Base-by-base conservation (phyloP, 2,113 vertebrate genomes). In the Austrofundulus limnaeus region DNA sequence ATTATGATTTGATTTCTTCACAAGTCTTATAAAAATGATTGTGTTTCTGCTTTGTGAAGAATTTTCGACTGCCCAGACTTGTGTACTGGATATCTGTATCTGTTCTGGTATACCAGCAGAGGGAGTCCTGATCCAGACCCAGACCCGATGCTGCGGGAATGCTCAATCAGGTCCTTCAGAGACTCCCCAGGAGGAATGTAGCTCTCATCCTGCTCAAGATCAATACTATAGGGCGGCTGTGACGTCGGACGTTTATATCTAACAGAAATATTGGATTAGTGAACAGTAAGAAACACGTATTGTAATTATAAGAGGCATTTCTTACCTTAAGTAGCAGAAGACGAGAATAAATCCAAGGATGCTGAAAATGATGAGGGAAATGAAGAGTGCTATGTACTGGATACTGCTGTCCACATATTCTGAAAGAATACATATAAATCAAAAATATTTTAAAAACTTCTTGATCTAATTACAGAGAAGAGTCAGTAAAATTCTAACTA, bases 61-160 rank as follows among this genome's bases (percentile, higher is more conserved):
- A 5, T 10, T 34, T 8, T 34, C 8, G 10, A 2, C 5, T 34
- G 31, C 9, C 9, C 10, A 10, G 28, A 28, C 28, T 34, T 34
- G 31, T 34, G 7, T 28, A 7, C 3, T 28, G 28, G 3, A 3
- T 28, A 34, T 8, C 2, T 34, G 31, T 34, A 34, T 5, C n/a
- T 34, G 31, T 34, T 14, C 8, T 51, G 24, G 28, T 4, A 4
- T 89, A 99, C 97, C 97, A 99, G 94, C 75, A 98, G 95, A 93
- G 97, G 97, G 94, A 99, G 96, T 63, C 97, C 97, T 8, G 97
- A 99, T 14, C 97, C 97, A 3, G 97, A 98, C 57, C 97, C 97
- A 0, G 97, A 98, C 46, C 97, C 97, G 0, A 96, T 94, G 81
- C 96, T 99, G 76, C 95, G 95, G 12, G 96, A 98, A 78, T 97